Evolutionary conservation across 2,113 vertebrate species (phyloP), one percentile per base, ranked within the genome.

Genomic region (Cololabis saira): DNA sequence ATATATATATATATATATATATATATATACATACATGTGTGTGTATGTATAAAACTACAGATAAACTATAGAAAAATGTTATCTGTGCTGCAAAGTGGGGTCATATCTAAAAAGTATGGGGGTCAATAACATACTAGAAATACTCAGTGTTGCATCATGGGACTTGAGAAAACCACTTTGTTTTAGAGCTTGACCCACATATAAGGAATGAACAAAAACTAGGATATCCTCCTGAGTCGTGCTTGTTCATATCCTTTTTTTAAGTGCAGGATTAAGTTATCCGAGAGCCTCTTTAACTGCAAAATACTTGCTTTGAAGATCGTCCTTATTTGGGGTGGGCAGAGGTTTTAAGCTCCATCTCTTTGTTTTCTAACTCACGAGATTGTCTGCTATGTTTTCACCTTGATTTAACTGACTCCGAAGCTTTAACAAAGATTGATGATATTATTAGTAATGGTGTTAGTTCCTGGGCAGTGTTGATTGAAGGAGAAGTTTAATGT

Each of bases 331-430:
- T 37, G 18, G 15, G 21, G 4, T 45, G 14, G 13, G 12, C 54
- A 52, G 15, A 37, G 16, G 47, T 54, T 60, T 42, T 41, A 41
- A 53, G 19, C 21, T 33, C 56, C 71, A 54, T 70, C 16, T 48
- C 41, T 54, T 22, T 6, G 16, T 47, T 18, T 43, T 27, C 12
- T 58, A 42, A 9, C 19, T 37, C 3, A 17, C n/a, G 27, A 60
- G 30, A 45, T 60, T 42, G 30, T 37, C 49, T 17, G 17, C 0
- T 22, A 21, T 64, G 17, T 37, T 42, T 9, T 37, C 33, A 37
- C 33, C 30, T 18, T 41, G 47, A 4, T 59, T 58, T 30, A 59
- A 49, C 18, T 24, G 45, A 37, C 10, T 64, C 47, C 14, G 30
- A 61, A 19, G 43, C 9, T 12, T 27, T 27, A 30, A 47, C 18